Conservation (phyloP, 2,113 vertebrate species). For the Oryzias celebensis region DNA sequence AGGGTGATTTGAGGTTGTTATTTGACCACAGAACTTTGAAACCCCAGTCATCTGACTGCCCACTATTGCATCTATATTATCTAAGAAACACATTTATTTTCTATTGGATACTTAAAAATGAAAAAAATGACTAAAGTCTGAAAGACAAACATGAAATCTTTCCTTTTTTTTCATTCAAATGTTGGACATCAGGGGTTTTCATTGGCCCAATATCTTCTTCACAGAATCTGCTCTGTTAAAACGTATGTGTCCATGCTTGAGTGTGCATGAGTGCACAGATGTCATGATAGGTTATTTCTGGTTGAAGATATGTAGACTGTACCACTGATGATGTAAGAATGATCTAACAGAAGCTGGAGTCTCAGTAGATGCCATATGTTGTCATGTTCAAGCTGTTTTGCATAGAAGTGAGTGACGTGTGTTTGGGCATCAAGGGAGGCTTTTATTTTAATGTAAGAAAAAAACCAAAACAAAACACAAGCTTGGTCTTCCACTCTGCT, state of each 20-base stretch:
- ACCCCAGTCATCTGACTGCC: too few relatives aligned
- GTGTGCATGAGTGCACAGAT: constrained; percentile 9
- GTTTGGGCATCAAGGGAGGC: constrained; percentile 9
- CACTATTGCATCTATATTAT: too few relatives aligned
- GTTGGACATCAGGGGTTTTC: constrained; percentile 20
- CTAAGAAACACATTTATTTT: too few relatives aligned
- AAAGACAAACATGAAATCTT: background rate
- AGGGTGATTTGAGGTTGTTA: too few relatives aligned
- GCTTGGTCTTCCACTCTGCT: constrained; percentile 10
- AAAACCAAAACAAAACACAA: background rate
- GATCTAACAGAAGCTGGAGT: constrained; percentile 17
- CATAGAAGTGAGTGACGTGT: constrained; percentile 29
- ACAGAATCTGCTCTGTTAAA: constrained; percentile 21
- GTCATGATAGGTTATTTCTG: constrained; percentile 23
- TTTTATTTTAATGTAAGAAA: constrained; percentile 11
- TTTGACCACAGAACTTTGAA: too few relatives aligned
- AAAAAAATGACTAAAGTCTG: too few relatives aligned
- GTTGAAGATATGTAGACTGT: constrained; percentile 5
- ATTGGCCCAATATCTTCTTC: constrained; percentile 10
- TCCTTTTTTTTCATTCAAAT: constrained; percentile 3
- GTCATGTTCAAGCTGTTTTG: constrained; percentile 15
- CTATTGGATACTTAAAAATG: too few relatives aligned
- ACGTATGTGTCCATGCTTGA: constrained; percentile 7
- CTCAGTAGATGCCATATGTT: constrained; percentile 12
- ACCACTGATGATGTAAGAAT: constrained; percentile 13